phyloP scores from a whole-genome alignment of 2,888 invertebrate genomes.

The Pseudococcus jackbeardsleyi region DNA sequence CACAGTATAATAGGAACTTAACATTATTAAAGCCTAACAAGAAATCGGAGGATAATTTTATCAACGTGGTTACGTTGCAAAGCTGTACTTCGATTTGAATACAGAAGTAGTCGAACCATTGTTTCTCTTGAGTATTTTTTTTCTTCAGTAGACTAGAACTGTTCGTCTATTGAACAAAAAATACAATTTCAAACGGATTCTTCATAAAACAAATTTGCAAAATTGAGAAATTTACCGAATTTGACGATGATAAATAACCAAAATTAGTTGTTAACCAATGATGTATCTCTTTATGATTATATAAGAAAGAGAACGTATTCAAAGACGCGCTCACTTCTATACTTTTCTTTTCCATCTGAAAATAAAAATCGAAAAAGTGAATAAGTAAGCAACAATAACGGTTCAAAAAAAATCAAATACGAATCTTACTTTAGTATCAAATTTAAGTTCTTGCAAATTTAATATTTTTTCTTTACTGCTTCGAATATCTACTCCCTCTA shows the following conservation, averaged over 20 bases:
- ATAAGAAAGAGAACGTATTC: slow-evolving; percentile 79
- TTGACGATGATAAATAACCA: slow-evolving; percentile 67
- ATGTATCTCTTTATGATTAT: slow-evolving; percentile 77
- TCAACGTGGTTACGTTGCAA: slow-evolving; percentile 74
- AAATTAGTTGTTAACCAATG: slow-evolving; percentile 75
- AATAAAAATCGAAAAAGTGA: not conserved
- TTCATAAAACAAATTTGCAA: not conserved
- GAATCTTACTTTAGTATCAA: slow-evolving; percentile 77
- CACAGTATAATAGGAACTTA: slow-evolving; percentile 67
- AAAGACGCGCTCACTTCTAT: slow-evolving; percentile 71
- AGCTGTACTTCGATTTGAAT: slow-evolving; percentile 73
- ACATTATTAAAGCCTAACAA: slow-evolving; percentile 68
- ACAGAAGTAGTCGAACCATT: slow-evolving; percentile 59
- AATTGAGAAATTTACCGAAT: slow-evolving; percentile 29
- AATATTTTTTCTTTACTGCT: slow-evolving; percentile 75
- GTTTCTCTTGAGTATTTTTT: slow-evolving; percentile 9
- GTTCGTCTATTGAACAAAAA: slow-evolving; percentile 37
- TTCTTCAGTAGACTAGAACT: slow-evolving; percentile 1
- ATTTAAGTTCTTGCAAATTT: slow-evolving; percentile 74
- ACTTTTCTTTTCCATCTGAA: slow-evolving; percentile 70
- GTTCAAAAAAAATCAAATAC: not conserved
- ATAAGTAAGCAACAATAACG: not conserved
- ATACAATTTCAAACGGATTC: not conserved
- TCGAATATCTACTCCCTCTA: slow-evolving; percentile 76
- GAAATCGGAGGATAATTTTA: slow-evolving; percentile 69